A percentile compares a stretch with the other conserved stretches of the same genome.
phyloP scores from a whole-genome alignment of 2,888 invertebrate genomes.

The Panzeria rudis region DNA sequence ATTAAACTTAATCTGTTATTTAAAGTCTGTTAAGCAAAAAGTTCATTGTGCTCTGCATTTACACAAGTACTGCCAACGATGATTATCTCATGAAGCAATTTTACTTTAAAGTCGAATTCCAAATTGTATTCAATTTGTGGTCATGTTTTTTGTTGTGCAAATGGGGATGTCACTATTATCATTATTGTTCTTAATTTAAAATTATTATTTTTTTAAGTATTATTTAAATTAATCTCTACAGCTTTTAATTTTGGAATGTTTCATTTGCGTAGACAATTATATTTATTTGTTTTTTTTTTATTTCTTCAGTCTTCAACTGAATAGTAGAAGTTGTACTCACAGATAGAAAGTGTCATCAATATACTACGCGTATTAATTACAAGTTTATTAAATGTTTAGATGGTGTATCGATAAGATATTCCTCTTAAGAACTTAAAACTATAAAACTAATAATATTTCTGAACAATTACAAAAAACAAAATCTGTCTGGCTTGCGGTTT shows the following conservation, averaged over 20 bases:
- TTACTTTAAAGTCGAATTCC: slow-evolving; percentile 14
- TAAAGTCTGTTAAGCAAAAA: background rate
- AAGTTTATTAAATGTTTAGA: background rate
- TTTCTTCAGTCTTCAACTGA: slow-evolving; percentile 22
- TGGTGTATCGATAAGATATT: background rate
- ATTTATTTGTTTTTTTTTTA: background rate
- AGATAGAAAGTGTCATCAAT: background rate
- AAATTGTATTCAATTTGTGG: slow-evolving; percentile 15
- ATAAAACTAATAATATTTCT: background rate
- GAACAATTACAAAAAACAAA: background rate
- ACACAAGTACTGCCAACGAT: background rate
- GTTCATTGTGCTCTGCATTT: background rate
- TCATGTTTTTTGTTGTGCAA: slow-evolving; percentile 2
- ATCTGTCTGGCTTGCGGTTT: background rate
- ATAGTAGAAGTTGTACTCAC: slow-evolving; percentile 31
- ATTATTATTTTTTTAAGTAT: background rate
- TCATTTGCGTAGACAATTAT: slow-evolving; percentile 34
- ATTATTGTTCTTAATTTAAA: slow-evolving; percentile 30
- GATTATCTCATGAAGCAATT: slow-evolving; percentile 40
- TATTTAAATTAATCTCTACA: slow-evolving; percentile 27
- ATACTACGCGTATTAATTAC: background rate
- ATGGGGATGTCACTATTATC: slow-evolving; percentile 30
- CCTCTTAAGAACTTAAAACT: background rate
- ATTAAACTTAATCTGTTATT: background rate
- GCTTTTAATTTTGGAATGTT: slow-evolving; percentile 16